Evolutionary conservation across 1,140 invertebrate species (phyloP).

Genomic region (Drosophila nannoptera): DNA sequence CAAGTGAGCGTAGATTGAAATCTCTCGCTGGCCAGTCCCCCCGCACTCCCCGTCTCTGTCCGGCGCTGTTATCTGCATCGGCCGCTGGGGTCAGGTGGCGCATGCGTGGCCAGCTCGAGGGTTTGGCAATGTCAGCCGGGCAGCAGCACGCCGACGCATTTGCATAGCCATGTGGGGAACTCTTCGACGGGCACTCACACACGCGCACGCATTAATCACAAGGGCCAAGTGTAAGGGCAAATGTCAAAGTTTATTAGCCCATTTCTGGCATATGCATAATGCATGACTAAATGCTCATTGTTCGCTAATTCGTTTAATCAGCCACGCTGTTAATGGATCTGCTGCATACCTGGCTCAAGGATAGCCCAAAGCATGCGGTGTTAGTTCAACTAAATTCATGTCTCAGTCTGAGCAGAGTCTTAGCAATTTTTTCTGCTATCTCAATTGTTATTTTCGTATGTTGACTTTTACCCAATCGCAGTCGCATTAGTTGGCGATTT

Average conservation of each 20-base stretch:
- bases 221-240: constrained; percentile 33
- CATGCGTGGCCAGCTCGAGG: constrained; percentile 33
- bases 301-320: constrained; percentile 48
- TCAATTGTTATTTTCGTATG: constrained; percentile 33
- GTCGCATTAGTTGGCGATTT: constrained; percentile 54
- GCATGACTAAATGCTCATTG: constrained; percentile 30
- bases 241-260: constrained; percentile 54
- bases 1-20: constrained; percentile 7
- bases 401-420: not conserved
- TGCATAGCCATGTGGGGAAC: no score
- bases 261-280: constrained; percentile 25
- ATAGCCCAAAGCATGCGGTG: constrained; percentile 29
- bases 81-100: constrained; percentile 22
- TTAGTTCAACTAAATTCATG: constrained; percentile 42
- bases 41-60: constrained; percentile 9
- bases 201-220: constrained; percentile 10
- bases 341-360: constrained; percentile 62
- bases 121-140: constrained; percentile 71
- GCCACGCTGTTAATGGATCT: constrained; percentile 57
- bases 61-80: constrained; percentile 13
- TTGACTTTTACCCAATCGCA: constrained; percentile 55
- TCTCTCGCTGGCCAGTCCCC: constrained; percentile 4
- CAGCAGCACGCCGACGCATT: constrained; percentile 54
- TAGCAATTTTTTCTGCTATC: constrained; percentile 6
- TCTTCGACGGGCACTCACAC: no score